Evolutionary conservation across 2,113 vertebrate genomes (phyloP).

Genomic region (Pomatostomus ruficeps): DNA sequence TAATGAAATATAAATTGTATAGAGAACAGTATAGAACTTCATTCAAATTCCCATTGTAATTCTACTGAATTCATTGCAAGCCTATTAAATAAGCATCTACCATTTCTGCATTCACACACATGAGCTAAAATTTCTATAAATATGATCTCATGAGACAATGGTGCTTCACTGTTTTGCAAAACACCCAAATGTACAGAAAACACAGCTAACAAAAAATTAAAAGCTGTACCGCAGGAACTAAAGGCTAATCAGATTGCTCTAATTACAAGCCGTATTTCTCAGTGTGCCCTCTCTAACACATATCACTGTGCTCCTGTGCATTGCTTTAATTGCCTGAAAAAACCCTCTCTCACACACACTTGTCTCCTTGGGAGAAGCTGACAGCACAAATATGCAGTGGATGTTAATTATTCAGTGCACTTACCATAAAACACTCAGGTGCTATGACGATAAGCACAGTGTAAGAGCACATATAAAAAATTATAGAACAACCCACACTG

Average conservation of each 20-base stretch:
- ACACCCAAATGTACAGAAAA: background rate
- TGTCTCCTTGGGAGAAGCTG: background rate
- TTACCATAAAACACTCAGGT: background rate
- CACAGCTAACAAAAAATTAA: background rate
- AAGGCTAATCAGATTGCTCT: background rate
- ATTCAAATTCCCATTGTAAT: background rate
- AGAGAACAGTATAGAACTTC: background rate
- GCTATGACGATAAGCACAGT: background rate
- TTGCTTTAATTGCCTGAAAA: slow-evolving; percentile 4
- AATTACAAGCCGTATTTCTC: background rate
- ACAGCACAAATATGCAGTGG: background rate
- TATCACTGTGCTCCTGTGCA: background rate
- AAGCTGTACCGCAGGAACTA: background rate
- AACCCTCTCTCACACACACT: background rate
- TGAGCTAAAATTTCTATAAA: background rate
- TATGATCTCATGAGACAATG: background rate
- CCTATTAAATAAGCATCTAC: background rate
- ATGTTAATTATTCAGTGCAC: slow-evolving; percentile 26
- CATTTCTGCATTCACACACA: background rate
- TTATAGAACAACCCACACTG: background rate
- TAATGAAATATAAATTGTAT: background rate
- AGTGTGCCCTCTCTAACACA: background rate
- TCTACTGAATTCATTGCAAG: background rate
- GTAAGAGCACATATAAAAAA: background rate
- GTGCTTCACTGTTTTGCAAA: background rate